A percentile compares a stretch with the other conserved stretches of the same genome.
These are phyloP conservation scores for Amphipyra tragopoginis DNA, from an alignment of 2,888 invertebrate genomes.

Conservation along the genomic window DNA sequence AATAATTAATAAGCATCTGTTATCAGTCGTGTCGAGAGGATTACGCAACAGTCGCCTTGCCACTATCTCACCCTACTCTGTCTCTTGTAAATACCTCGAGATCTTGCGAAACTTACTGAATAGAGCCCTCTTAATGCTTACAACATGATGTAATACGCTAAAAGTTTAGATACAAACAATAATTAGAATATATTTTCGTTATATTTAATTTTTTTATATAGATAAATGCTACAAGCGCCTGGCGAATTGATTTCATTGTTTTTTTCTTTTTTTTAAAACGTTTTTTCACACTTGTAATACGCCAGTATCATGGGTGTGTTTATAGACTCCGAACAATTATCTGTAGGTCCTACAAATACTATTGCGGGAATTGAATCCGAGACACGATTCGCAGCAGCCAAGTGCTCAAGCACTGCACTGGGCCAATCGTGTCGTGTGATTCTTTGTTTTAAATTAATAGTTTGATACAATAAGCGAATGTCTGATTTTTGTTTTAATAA, in stretches of 20 bases:
- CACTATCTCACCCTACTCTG: constrained; percentile 28
- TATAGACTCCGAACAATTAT: too few species aligned
- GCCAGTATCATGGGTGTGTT: too few species aligned
- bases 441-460: too few species aligned
- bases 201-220: neutral
- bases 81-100: constrained; percentile 17
- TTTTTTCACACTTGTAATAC: too few species aligned
- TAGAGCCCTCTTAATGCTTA: constrained; percentile 1
- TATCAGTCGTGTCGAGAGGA: constrained; percentile 40
- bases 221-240: constrained; percentile 16
- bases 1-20: constrained; percentile 41
- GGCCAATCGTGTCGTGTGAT: too few species aligned
- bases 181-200: too few species aligned
- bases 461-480: constrained; percentile 26
- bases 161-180: neutral
- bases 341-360: too few species aligned
- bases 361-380: too few species aligned
- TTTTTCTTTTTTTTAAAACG: neutral
- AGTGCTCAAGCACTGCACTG: too few species aligned
- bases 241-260: constrained; percentile 26
- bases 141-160: constrained; percentile 1
- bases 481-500: neutral
- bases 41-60: constrained; percentile 53
- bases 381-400: too few species aligned
- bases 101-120: constrained; percentile 22